Base-by-base conservation (phyloP, 2,888 invertebrate genomes). In the Sisyra terminalis region DNA sequence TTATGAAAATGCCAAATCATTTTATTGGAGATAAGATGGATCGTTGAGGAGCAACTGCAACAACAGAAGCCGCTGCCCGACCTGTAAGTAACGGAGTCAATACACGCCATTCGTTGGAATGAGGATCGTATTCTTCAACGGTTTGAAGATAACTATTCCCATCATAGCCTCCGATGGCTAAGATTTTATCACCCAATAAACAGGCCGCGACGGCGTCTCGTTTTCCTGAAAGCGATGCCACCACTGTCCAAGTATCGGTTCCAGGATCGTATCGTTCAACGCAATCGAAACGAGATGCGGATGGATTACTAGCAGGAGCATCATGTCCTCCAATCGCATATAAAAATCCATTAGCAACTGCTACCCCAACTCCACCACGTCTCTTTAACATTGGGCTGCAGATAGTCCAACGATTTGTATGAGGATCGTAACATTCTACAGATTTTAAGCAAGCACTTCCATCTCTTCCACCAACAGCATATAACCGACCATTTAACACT, bases 321-420 rank as follows among this genome's bases (percentile, higher is more conserved):
- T 93, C 93, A 63, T 93, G 89, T 0, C 94, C 93, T 18, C 94
- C 93, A 48, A 93, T 67, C 2, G 90, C 93, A 63, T 92, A 94
- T 40, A 94, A 67, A 60, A 74, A 88, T 0, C 90, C 90, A 57
- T 86, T 83, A 24, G 85, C 78, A 1, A 87, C 87, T 44, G 87
- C 84, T 14, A 79, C 89, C 36, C 89, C 92, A 43, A 92, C 88
- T 10, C 90, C 87, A 3, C 92, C 89, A 43, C 93, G 70, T 15
- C 87, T 70, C 47, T 83, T 73, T 32, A 80, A 77, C 87, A 94
- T 88, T 3, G 90, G 82, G 29, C 89, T 83, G 57, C 87, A 83
- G 48, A 78, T 70, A 30, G 78, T 78, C 93, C 93, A 82, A 52
- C 75, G 77, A 57, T 82, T 78, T 8, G 77, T 78, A 55, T 79